Conservation (phyloP, 2,797 vertebrate species). For the Myripristis jacobus region DNA sequence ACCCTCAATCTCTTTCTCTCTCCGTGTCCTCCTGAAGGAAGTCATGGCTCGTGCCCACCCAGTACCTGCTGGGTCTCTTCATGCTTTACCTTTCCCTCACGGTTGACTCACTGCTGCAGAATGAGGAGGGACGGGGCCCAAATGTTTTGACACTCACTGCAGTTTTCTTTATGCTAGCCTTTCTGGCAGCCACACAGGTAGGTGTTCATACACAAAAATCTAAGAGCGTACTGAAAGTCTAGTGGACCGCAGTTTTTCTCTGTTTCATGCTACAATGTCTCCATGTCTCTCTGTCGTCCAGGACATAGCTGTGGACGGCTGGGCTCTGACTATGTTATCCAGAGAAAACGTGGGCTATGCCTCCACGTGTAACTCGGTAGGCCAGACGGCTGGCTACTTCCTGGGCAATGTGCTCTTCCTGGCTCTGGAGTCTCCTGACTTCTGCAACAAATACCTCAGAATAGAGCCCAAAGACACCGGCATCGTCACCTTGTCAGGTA, state of each 20-base stretch:
- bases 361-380: slow-evolving; percentile 98
- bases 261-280: not conserved
- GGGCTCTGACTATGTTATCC: slow-evolving; percentile 98
- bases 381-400: slow-evolving; percentile 98
- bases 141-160: slow-evolving; percentile 89
- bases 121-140: slow-evolving; percentile 78
- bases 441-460: slow-evolving; percentile 98
- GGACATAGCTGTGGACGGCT: slow-evolving; percentile 98
- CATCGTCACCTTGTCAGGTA: slow-evolving; percentile 90
- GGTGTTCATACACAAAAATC: not conserved
- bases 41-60: slow-evolving; percentile 98
- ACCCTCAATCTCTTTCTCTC: too few relatives aligned
- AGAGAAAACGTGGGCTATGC: slow-evolving; percentile 97
- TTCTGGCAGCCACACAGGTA: slow-evolving; percentile 94
- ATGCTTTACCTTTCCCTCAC: slow-evolving; percentile 92
- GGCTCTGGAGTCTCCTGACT: slow-evolving; percentile 94
- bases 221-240: not conserved
- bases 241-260: too few relatives aligned
- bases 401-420: slow-evolving; percentile 97
- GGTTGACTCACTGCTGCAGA: slow-evolving; percentile 88
- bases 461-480: slow-evolving; percentile 88
- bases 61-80: slow-evolving; percentile 94
- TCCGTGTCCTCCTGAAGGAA: slow-evolving; percentile 77
- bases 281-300: slow-evolving; percentile 80
- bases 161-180: slow-evolving; percentile 96